Evolutionary conservation across 1,140 invertebrate genomes (phyloP).

Genomic region (Vollenhovia emeryi): DNA sequence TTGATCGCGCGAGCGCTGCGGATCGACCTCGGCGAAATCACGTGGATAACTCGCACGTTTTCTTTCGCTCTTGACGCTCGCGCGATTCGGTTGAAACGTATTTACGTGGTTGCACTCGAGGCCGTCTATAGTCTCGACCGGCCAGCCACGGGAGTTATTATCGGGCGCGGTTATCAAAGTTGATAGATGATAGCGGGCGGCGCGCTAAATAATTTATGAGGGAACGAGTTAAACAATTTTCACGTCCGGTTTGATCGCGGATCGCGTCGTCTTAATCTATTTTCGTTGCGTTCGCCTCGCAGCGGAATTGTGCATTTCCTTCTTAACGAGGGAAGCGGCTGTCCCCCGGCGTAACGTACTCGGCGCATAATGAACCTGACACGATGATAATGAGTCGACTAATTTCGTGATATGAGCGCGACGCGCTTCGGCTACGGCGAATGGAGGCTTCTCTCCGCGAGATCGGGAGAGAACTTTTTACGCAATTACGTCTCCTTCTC

Average conservation of each 20-base stretch:
- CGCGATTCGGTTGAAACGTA: conserved; percentile 23
- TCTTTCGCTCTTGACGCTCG: neutral
- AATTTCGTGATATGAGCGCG: conserved; percentile 57
- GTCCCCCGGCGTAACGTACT: conserved; percentile 37
- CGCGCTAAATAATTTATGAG: conserved; percentile 73
- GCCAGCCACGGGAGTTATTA: conserved; percentile 51
- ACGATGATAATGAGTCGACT: conserved; percentile 68
- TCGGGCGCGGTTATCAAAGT: conserved; percentile 59
- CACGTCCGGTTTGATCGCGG: conserved; percentile 66
- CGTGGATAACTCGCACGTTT: conserved; percentile 13
- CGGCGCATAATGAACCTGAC: conserved; percentile 69
- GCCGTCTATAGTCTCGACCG: neutral
- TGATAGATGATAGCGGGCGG: conserved; percentile 64
- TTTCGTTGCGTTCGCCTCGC: conserved; percentile 57
- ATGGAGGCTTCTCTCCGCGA: neutral
- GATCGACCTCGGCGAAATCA: conserved; percentile 8
- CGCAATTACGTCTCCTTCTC: neutral
- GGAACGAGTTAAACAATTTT: conserved; percentile 72
- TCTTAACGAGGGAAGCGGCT: conserved; percentile 42
- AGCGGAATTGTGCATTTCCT: conserved; percentile 52
- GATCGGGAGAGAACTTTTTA: conserved; percentile 9
- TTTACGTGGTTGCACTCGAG: conserved; percentile 26
- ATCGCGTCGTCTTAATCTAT: conserved; percentile 55
- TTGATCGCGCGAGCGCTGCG: neutral
- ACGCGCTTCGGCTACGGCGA: conserved; percentile 16